Percentiles rank a stretch among this genome's conserved stretches.
These are phyloP conservation scores for Apogon hyalosoma DNA, from an alignment of 2,797 vertebrate species.

Conservation along the genomic window DNA sequence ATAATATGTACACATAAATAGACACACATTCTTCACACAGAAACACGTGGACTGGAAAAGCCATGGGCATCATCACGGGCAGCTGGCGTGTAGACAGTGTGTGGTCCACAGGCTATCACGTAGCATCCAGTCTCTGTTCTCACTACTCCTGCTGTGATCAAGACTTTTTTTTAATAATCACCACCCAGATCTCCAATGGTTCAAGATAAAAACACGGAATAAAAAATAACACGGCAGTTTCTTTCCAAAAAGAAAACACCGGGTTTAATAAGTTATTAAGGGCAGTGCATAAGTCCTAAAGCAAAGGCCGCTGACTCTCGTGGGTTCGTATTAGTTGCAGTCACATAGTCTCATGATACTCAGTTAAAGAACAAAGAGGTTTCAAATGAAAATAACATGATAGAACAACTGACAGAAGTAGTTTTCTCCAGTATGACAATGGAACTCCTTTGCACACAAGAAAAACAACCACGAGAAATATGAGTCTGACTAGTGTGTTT, in stretches of 20 bases:
- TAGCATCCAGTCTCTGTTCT: constrained; percentile 6
- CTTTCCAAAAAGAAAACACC: neutral
- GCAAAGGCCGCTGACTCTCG: constrained; percentile 15
- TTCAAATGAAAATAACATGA: constrained; percentile 16
- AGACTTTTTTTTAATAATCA: constrained; percentile 10
- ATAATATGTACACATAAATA: constrained; percentile 29
- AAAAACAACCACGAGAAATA: neutral
- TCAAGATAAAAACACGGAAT: constrained; percentile 15
- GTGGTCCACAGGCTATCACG: constrained; percentile 22
- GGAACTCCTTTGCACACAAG: neutral
- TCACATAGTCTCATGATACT: neutral
- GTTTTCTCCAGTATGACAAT: neutral
- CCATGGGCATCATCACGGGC: neutral
- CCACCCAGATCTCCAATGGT: constrained; percentile 5
- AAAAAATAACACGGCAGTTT: constrained; percentile 5
- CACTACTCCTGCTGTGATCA: constrained; percentile 30
- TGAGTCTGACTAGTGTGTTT: too few species aligned
- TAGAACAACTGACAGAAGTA: neutral
- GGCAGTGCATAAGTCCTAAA: neutral
- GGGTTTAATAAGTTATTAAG: constrained; percentile 2
- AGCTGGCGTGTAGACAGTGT: constrained; percentile 11
- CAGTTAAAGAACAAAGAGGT: constrained; percentile 12
- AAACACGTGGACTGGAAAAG: neutral
- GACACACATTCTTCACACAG: neutral
- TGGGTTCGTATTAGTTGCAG: constrained; percentile 10